Conservation (phyloP, 1,140 invertebrate species). For the Pantala flavescens region DNA sequence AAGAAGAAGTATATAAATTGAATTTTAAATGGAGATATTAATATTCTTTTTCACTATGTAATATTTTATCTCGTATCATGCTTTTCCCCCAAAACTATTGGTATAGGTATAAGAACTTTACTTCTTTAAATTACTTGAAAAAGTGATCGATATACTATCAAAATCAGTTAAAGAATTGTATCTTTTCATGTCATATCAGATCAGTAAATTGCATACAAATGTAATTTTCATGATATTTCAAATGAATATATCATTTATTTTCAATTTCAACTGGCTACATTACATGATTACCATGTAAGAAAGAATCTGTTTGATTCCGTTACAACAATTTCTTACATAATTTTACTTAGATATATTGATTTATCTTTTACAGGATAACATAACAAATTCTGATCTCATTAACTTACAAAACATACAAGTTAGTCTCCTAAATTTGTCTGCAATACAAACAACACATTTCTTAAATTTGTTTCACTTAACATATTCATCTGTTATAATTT, state of each 20-base stretch:
- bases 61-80: too few species aligned
- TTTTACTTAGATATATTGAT: not conserved
- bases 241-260: conserved; percentile 9
- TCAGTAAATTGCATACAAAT: too few species aligned
- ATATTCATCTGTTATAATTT: too few species aligned
- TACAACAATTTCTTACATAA: not conserved
- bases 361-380: conserved; percentile 10
- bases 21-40: too few species aligned
- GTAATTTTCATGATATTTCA: not conserved
- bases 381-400: not conserved
- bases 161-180: too few species aligned
- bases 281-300: not conserved
- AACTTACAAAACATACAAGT: conserved; percentile 7
- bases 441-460: conserved; percentile 7
- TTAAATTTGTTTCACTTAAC: not conserved
- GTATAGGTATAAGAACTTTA: too few species aligned
- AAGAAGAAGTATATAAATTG: too few species aligned
- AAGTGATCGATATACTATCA: too few species aligned
- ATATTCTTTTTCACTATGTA: too few species aligned
- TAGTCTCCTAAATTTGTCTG: not conserved
- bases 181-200: too few species aligned
- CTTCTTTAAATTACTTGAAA: too few species aligned
- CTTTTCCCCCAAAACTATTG: too few species aligned
- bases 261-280: not conserved
- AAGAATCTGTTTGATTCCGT: not conserved